Evolutionary conservation across 2,888 invertebrate genomes (phyloP).

Genomic region (Hydraecia micacea): DNA sequence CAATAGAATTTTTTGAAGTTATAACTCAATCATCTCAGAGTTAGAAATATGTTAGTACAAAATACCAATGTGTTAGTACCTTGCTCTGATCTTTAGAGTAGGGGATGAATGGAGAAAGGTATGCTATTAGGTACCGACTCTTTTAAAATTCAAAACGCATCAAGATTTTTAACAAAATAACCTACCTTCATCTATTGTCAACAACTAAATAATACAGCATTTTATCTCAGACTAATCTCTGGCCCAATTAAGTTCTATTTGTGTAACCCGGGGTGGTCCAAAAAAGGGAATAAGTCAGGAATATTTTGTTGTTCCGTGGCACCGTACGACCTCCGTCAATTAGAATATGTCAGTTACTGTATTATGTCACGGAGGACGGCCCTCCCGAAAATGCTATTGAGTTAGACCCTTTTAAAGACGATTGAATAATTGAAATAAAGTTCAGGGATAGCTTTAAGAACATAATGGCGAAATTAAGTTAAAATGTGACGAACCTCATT

Average conservation of each 20-base stretch:
- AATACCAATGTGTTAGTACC: background rate
- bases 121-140: background rate
- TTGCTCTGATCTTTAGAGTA: background rate
- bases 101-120: background rate
- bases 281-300: slow-evolving; percentile 70
- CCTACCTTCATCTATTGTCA: slow-evolving; percentile 69
- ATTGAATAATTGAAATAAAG: slow-evolving; percentile 1
- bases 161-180: slow-evolving; percentile 43
- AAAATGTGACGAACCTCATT: too few relatives aligned
- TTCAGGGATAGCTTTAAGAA: background rate
- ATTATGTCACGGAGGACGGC: slow-evolving; percentile 72
- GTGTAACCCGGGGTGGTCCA: slow-evolving; percentile 84
- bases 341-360: slow-evolving; percentile 83
- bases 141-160: slow-evolving; percentile 25
- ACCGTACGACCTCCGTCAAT: slow-evolving; percentile 83
- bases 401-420: slow-evolving; percentile 53
- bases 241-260: slow-evolving; percentile 86
- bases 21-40: background rate
- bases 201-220: slow-evolving; percentile 72
- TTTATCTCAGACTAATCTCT: slow-evolving; percentile 83
- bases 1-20: background rate
- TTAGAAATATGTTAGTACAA: background rate
- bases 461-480: too few relatives aligned
- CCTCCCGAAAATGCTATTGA: slow-evolving; percentile 63
- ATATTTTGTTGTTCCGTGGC: slow-evolving; percentile 69